These are phyloP conservation scores for Oncorhynchus mykiss DNA, from an alignment of 2,113 vertebrate species.

Conservation along the genomic window DNA sequence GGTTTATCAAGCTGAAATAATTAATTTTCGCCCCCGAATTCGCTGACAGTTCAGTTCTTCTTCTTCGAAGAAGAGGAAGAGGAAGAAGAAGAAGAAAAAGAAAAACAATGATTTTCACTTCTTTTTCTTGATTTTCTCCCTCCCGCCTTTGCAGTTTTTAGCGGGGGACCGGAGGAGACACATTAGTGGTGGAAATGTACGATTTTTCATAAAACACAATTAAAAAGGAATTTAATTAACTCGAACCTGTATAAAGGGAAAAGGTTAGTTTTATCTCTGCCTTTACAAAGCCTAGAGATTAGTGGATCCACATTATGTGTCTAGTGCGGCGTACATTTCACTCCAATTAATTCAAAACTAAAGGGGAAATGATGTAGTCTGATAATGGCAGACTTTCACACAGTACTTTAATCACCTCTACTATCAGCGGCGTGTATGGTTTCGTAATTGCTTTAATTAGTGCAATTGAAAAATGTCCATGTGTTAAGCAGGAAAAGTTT, in stretches of 20 bases:
- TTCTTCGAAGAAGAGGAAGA: conserved; percentile 69
- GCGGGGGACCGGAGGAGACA: conserved; percentile 79
- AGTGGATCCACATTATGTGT: conserved; percentile 83
- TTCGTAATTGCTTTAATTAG: conserved; percentile 81
- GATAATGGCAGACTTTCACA: conserved; percentile 84
- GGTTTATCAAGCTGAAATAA: conserved; percentile 99
- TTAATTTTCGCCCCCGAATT: conserved; percentile 94
- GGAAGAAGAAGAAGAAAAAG: conserved; percentile 61
- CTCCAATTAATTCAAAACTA: conserved; percentile 96
- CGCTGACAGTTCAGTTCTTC: conserved; percentile 97
- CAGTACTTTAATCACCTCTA: conserved; percentile 67
- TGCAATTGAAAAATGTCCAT: conserved; percentile 58
- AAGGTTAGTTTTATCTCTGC: conserved; percentile 85
- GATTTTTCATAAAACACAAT: conserved; percentile 94
- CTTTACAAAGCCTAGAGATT: conserved; percentile 87
- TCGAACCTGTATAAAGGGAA: conserved; percentile 82
- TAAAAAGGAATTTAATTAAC: conserved; percentile 97
- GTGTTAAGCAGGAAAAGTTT: conserved; percentile 45
- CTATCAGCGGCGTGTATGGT: conserved; percentile 67
- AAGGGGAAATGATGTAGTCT: conserved; percentile 85
- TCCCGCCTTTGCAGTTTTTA: conserved; percentile 57
- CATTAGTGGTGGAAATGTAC: conserved; percentile 83
- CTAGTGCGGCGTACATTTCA: conserved; percentile 92
- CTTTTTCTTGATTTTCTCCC: conserved; percentile 37
- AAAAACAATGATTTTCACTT: conserved; percentile 47